Conservation (phyloP, 2,797 vertebrate genomes). For the Huso huso region DNA sequence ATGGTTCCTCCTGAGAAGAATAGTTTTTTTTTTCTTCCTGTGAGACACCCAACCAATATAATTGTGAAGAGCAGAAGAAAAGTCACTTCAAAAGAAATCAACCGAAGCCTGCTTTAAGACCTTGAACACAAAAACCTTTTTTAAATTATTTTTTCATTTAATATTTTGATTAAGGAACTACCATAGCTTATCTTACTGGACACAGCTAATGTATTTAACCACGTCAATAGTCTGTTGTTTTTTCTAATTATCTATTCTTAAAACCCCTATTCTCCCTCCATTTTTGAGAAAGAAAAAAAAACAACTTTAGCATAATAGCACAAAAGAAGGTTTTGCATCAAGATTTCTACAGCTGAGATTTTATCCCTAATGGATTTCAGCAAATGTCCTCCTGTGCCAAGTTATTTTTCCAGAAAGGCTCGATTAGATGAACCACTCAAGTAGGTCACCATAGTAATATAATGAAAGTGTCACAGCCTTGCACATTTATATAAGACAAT, state of each 20-base stretch:
- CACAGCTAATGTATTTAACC: neutral
- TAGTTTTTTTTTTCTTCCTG: neutral
- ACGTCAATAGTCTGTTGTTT: neutral
- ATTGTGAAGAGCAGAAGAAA: too few species aligned
- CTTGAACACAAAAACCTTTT: too few species aligned
- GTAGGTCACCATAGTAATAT: slow-evolving; percentile 27
- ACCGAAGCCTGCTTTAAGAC: too few species aligned
- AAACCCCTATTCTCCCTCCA: neutral
- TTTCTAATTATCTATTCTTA: neutral
- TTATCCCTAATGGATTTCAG: slow-evolving; percentile 30
- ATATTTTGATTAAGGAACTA: too few species aligned
- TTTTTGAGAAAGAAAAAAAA: neutral
- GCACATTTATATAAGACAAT: slow-evolving; percentile 17
- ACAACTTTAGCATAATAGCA: slow-evolving; percentile 16
- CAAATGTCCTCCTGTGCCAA: slow-evolving; percentile 24
- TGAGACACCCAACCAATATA: neutral
- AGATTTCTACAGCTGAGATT: slow-evolving; percentile 30
- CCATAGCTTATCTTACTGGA: too few species aligned
- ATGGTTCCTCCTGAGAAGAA: too few species aligned
- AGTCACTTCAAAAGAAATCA: too few species aligned
- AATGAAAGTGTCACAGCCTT: slow-evolving; percentile 20
- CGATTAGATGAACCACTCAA: slow-evolving; percentile 26
- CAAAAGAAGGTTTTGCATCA: slow-evolving; percentile 29
- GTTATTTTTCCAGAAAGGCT: slow-evolving; percentile 27
- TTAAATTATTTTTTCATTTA: too few species aligned